These are phyloP conservation scores for Lasius fuliginosus DNA, from an alignment of 2,888 invertebrate genomes.

Conservation along the genomic window DNA sequence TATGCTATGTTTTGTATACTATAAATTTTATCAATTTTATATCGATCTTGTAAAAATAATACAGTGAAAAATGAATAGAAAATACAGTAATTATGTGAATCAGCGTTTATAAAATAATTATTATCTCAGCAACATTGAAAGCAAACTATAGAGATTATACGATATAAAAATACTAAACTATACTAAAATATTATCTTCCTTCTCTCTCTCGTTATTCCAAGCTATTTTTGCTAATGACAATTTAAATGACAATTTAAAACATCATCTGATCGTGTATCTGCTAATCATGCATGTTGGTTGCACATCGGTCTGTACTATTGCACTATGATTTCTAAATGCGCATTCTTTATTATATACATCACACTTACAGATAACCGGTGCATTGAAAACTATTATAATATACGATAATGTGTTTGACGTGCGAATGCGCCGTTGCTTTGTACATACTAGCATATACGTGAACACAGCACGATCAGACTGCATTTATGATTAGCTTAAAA, in stretches of 20 bases:
- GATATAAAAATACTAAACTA: not conserved
- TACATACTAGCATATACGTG: not conserved
- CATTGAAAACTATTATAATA: conserved; percentile 35
- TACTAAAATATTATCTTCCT: not conserved
- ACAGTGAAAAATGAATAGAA: not conserved
- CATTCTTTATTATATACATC: not conserved
- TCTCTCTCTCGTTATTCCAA: not conserved
- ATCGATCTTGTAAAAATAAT: conserved; percentile 11
- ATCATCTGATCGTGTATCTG: not conserved
- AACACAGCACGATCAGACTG: not conserved
- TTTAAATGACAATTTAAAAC: not conserved
- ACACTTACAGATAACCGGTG: not conserved
- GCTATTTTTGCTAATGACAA: not conserved
- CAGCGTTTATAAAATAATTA: not conserved
- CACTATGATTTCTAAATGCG: not conserved
- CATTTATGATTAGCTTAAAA: conserved; percentile 23
- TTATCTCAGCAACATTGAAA: not conserved
- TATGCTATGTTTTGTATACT: not conserved
- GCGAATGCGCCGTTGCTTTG: conserved; percentile 21
- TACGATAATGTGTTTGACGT: conserved; percentile 22
- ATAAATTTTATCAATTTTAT: not conserved
- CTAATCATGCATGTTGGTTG: not conserved
- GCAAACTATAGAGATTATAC: not conserved
- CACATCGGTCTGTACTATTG: not conserved
- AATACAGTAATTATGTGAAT: not conserved